Evolutionary conservation across 2,113 vertebrate genomes (phyloP), one percentile per base, ranked within the genome.

Genomic region (Pygoscelis adeliae): DNA sequence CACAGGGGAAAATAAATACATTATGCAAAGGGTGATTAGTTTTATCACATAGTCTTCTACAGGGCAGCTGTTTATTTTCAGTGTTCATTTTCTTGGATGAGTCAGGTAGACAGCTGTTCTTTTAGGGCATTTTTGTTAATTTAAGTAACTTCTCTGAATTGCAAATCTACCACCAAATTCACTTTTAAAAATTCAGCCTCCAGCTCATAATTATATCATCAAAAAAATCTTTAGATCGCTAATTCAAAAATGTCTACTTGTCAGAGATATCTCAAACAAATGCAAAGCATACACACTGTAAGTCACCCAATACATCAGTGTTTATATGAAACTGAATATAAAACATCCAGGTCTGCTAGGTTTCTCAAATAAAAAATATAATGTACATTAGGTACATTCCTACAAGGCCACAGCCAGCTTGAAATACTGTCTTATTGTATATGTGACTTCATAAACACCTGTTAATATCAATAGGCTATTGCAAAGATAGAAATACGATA

Each of bases 61-160:
- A 91, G 83, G 94, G 87, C 89, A 98, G 87, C 84, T 97, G 91
- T 95, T 97, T 98, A 96, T 97, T 98, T 97, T 97, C 94, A 96
- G 47, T 81, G 76, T 97, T 97, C 89, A 76, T 96, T 97, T 97
- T 96, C 94, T 96, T 98, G 90, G 76, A 97, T 96, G 89, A 92
- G 47, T 96, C 96, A 97, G 92, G 90, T 97, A 97, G 89, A 95
- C 90, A 98, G 92, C 83, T 97, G 95, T 95, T 95, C 94, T 97
- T 97, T 94, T 74, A 96, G 87, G 91, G 78, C 74, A 97, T 96
- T 97, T 97, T 91, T 97, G 86, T 96, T 97, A 89, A 97, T 98
- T 96, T 97, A 87, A 95, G 66, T 95, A 95, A 96, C 92, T 96
- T 78, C 66, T 97, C 97, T 97, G 88, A 97, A 96, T 96, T 97